These are phyloP conservation scores for Ephydatia muelleri DNA, from an alignment of 37 sponge, comb jelly and placozoan species.

Conservation along the genomic window DNA sequence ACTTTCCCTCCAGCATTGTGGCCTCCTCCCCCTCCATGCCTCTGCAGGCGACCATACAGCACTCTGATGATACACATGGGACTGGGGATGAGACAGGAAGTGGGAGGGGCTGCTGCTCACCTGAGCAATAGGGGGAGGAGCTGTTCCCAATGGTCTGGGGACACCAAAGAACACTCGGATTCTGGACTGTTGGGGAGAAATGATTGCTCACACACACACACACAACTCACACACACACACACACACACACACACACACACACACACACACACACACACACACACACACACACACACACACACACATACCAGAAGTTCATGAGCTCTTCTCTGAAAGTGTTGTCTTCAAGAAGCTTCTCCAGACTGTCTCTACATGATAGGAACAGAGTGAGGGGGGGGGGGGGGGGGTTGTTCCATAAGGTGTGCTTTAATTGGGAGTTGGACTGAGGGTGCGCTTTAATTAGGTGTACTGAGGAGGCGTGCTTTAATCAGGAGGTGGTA, in stretches of 20 bases:
- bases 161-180: conserved; percentile 51
- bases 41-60: conserved; percentile 79
- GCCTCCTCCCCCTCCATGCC: conserved; percentile 22
- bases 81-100: neutral
- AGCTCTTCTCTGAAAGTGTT: conserved; percentile 68
- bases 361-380: conserved; percentile 55
- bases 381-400: conserved; percentile 1
- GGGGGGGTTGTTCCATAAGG: conserved; percentile 8
- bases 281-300: neutral
- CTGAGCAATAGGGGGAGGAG: conserved; percentile 74
- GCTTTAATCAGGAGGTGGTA: neutral
- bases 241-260: neutral
- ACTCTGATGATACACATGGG: conserved; percentile 17
- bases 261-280: conserved; percentile 4
- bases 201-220: neutral
- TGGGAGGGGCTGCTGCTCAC: conserved; percentile 21
- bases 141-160: conserved; percentile 51
- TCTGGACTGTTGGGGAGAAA: conserved; percentile 20
- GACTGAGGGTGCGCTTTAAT: neutral
- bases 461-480: too few relatives aligned
- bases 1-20: conserved; percentile 25
- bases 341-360: conserved; percentile 70
- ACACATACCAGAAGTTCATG: conserved; percentile 46
- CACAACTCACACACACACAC: neutral
- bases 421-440: neutral